phyloP scores from a whole-genome alignment of 2,113 vertebrate species.

The Hydrochoerus hydrochaeris region DNA sequence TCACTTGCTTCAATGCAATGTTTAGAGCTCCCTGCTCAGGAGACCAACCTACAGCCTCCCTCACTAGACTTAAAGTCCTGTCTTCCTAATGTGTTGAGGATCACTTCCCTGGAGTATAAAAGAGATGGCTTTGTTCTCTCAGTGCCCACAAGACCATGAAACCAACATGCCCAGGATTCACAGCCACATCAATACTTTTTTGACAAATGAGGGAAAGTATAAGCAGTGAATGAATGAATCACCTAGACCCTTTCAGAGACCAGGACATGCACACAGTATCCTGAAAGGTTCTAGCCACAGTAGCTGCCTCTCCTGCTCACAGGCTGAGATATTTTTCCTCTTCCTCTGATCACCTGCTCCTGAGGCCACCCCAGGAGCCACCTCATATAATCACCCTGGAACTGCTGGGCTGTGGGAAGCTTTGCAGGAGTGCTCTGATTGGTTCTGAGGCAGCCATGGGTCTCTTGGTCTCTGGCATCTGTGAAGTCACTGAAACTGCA shows the following conservation, averaged over 20 bases:
- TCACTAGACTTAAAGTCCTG: fast-evolving
- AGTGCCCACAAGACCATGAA: not conserved
- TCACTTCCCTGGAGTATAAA: not conserved
- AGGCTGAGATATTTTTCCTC: not conserved
- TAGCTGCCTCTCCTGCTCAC: not conserved
- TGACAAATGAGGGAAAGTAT: not conserved
- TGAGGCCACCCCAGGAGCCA: too few species aligned
- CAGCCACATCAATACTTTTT: not conserved
- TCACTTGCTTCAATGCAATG: too few species aligned
- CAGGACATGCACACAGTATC: too few species aligned
- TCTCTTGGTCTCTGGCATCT: not conserved
- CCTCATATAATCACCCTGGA: too few species aligned
- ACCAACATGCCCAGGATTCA: not conserved
- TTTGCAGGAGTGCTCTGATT: too few species aligned
- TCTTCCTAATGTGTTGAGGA: not conserved
- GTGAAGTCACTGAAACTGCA: not conserved
- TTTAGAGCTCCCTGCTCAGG: too few species aligned
- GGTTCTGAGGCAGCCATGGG: too few species aligned
- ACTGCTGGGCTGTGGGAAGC: too few species aligned
- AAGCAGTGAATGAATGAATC: not conserved
- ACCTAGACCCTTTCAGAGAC: too few species aligned
- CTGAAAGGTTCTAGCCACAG: not conserved
- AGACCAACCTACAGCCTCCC: fast-evolving
- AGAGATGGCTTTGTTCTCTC: not conserved
- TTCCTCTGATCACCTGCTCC: not conserved